Conservation (phyloP, 2,888 invertebrate genomes). For the Leucophenga montana region DNA sequence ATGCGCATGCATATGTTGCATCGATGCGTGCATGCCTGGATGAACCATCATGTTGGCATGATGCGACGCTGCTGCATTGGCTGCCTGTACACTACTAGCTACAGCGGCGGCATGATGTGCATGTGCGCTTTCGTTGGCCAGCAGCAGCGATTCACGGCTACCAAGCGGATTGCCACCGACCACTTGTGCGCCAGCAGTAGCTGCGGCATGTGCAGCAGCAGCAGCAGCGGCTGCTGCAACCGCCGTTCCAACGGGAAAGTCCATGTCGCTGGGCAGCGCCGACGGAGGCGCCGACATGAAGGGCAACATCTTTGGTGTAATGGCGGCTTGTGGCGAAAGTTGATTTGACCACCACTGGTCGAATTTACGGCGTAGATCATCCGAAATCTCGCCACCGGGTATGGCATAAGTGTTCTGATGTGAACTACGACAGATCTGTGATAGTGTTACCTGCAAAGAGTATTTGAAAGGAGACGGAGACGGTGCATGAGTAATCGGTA, state of each 20-base stretch:
- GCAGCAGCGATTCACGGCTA: conserved; percentile 63
- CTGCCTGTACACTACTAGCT: conserved; percentile 44
- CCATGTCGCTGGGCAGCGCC: conserved; percentile 68
- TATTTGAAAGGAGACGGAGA: background rate
- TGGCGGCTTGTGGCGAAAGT: conserved; percentile 77
- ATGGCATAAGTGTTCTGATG: conserved; percentile 80
- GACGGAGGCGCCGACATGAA: conserved; percentile 71
- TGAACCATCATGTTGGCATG: conserved; percentile 75
- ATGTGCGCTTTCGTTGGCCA: conserved; percentile 56
- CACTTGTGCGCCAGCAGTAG: conserved; percentile 49
- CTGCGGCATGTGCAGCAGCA: conserved; percentile 73
- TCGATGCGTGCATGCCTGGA: conserved; percentile 82
- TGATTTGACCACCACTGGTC: conserved; percentile 92
- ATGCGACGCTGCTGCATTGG: conserved; percentile 52
- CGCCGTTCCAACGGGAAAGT: conserved; percentile 70
- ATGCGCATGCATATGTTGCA: conserved; percentile 76
- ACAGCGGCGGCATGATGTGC: conserved; percentile 61
- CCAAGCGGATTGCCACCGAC: conserved; percentile 50
- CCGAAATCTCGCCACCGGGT: conserved; percentile 81
- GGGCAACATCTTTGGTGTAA: conserved; percentile 75
- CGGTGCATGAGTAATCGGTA: background rate
- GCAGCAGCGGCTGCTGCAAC: conserved; percentile 75
- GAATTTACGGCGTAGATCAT: conserved; percentile 89
- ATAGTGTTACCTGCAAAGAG: conserved; percentile 80
- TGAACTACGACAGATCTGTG: conserved; percentile 87